phyloP scores from a whole-genome alignment of 2,797 vertebrate genomes.

The Girardinus metallicus region DNA sequence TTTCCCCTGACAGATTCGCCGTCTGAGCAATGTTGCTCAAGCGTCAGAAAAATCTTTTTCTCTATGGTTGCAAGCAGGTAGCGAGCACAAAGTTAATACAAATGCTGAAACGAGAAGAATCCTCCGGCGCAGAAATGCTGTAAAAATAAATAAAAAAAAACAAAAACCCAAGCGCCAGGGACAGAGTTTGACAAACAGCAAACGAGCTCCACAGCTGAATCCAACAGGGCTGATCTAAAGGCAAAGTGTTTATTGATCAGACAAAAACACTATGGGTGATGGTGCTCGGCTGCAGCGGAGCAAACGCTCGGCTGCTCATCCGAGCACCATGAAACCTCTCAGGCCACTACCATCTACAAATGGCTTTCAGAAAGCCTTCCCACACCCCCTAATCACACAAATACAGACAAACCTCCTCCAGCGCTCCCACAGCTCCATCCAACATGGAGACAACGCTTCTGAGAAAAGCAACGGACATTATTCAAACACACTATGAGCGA shows the following conservation, averaged over 20 bases:
- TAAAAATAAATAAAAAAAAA: slow-evolving; percentile 12
- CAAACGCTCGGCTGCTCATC: slow-evolving; percentile 41
- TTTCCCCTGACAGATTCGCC: slow-evolving; percentile 26
- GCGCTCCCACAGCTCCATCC: background rate
- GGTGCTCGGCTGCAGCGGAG: slow-evolving; percentile 68
- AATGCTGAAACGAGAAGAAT: slow-evolving; percentile 53
- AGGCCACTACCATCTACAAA: slow-evolving; percentile 72
- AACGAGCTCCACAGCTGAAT: slow-evolving; percentile 46
- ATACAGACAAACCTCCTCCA: slow-evolving; percentile 39
- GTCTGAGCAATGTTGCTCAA: slow-evolving; percentile 17
- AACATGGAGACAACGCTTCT: background rate
- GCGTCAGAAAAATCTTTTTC: slow-evolving; percentile 12
- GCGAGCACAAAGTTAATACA: slow-evolving; percentile 25
- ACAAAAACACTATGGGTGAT: slow-evolving; percentile 58
- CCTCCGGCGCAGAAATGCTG: slow-evolving; percentile 63
- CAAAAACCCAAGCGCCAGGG: slow-evolving; percentile 65
- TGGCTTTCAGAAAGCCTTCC: slow-evolving; percentile 79
- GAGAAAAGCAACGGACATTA: background rate
- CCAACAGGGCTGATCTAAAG: slow-evolving; percentile 62
- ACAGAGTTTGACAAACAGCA: slow-evolving; percentile 39
- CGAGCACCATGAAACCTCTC: slow-evolving; percentile 76
- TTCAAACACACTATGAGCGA: background rate
- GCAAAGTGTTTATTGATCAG: slow-evolving; percentile 72
- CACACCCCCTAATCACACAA: slow-evolving; percentile 64
- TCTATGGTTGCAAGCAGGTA: slow-evolving; percentile 18